Conservation (phyloP, 2,888 invertebrate genomes). For the Drosophila anomalipes region DNA sequence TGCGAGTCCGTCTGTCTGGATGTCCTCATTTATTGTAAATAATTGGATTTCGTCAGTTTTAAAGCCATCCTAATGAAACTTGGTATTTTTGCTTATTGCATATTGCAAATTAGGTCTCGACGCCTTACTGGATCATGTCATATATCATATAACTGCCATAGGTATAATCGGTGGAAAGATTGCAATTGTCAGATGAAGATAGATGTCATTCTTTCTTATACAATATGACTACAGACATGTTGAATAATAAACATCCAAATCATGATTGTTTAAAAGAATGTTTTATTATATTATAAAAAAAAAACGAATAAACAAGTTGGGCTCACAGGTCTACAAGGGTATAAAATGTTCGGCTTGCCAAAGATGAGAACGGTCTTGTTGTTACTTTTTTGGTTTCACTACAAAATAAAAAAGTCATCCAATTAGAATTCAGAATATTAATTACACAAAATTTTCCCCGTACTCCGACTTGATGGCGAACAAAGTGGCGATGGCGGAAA, state of each 20-base stretch:
- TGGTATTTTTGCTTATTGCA: background rate
- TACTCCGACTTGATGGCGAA: background rate
- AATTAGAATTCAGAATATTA: slow-evolving; percentile 59
- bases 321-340: background rate
- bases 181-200: background rate
- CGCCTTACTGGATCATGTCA: background rate
- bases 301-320: background rate
- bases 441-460: slow-evolving; percentile 65
- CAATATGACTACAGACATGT: background rate
- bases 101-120: background rate
- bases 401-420: slow-evolving; percentile 47
- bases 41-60: background rate
- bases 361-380: background rate
- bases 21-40: background rate
- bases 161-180: background rate
- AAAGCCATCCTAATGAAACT: background rate
- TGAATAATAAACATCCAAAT: background rate
- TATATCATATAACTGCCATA: background rate
- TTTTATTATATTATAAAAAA: background rate
- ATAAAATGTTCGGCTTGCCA: background rate
- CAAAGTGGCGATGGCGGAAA: background rate
- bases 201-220: background rate
- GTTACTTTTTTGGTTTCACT: background rate
- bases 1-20: background rate
- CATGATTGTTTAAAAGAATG: background rate